Conservation (phyloP, 2,797 vertebrate genomes). For the Echiichthys vipera region DNA sequence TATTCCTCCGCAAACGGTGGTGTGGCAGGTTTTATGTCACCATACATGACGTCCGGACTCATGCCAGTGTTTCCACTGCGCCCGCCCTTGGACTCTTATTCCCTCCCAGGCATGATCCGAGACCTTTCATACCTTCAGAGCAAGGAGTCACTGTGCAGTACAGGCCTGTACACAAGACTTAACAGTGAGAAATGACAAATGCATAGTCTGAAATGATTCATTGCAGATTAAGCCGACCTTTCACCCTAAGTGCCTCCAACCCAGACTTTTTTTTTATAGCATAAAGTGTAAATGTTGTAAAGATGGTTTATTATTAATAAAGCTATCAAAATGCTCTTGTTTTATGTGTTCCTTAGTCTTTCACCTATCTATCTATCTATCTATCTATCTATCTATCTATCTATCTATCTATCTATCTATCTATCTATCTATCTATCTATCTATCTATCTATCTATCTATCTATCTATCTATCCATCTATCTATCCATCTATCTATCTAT, state of each 20-base stretch:
- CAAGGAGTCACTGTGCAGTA: constrained; percentile 83
- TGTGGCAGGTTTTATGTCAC: constrained; percentile 87
- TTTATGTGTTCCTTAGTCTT: constrained; percentile 9
- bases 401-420: constrained; percentile 11
- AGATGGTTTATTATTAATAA: constrained; percentile 66
- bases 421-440: neutral
- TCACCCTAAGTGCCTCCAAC: constrained; percentile 30
- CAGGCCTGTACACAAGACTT: constrained; percentile 80
- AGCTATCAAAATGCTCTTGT: constrained; percentile 34
- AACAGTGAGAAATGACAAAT: constrained; percentile 79
- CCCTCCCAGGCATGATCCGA: constrained; percentile 87
- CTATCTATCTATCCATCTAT: too few relatives aligned
- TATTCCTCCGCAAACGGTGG: constrained; percentile 85
- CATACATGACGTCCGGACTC: constrained; percentile 88
- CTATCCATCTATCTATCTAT: constrained; percentile 7
- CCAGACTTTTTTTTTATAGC: too few relatives aligned
- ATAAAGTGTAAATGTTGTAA: constrained; percentile 61
- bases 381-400: constrained; percentile 31
- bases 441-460: constrained; percentile 14
- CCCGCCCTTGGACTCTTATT: constrained; percentile 84
- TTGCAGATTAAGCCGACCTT: neutral
- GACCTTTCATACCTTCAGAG: constrained; percentile 85
- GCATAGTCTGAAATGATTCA: too few relatives aligned
- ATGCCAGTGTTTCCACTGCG: constrained; percentile 88
- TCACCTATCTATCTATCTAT: constrained; percentile 23